phyloP scores from a whole-genome alignment of 2,113 vertebrate genomes.

The Steatornis caripensis region DNA sequence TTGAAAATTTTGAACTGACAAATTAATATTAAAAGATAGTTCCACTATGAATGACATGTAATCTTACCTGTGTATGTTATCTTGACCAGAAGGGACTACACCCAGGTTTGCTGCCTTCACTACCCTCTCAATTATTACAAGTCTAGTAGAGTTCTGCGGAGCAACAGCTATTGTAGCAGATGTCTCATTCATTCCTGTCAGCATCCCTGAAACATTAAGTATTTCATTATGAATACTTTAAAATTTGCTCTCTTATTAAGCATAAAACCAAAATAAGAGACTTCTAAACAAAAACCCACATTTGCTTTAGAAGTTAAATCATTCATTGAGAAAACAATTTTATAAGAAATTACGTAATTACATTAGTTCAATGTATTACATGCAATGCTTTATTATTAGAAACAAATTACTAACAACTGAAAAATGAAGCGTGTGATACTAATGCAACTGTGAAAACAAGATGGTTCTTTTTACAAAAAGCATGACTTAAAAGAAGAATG shows the following conservation, averaged over 20 bases:
- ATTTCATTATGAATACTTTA: not conserved
- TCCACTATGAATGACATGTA: not conserved
- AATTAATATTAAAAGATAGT: not conserved
- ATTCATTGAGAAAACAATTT: not conserved
- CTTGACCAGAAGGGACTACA: slow-evolving; percentile 81
- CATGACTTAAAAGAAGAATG: not conserved
- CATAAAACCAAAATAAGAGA: not conserved
- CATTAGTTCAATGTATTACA: not conserved
- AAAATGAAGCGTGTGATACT: not conserved
- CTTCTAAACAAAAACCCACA: not conserved
- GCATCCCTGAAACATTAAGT: slow-evolving; percentile 77
- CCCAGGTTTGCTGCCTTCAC: slow-evolving; percentile 86
- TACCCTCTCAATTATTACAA: slow-evolving; percentile 78
- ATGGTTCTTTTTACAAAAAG: not conserved
- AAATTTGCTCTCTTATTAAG: not conserved
- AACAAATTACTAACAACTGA: not conserved
- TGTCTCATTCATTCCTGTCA: slow-evolving; percentile 94
- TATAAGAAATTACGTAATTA: not conserved
- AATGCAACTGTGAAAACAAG: not conserved
- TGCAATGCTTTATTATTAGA: not conserved
- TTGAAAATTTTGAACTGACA: not conserved
- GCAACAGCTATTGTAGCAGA: slow-evolving; percentile 79
- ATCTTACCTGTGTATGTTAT: slow-evolving; percentile 83
- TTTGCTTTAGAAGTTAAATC: not conserved
- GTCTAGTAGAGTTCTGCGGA: slow-evolving; percentile 77